Evolutionary conservation across 1,140 invertebrate species (phyloP), one percentile per base, ranked within the genome.

Genomic region (Drosophila quadrilineata): DNA sequence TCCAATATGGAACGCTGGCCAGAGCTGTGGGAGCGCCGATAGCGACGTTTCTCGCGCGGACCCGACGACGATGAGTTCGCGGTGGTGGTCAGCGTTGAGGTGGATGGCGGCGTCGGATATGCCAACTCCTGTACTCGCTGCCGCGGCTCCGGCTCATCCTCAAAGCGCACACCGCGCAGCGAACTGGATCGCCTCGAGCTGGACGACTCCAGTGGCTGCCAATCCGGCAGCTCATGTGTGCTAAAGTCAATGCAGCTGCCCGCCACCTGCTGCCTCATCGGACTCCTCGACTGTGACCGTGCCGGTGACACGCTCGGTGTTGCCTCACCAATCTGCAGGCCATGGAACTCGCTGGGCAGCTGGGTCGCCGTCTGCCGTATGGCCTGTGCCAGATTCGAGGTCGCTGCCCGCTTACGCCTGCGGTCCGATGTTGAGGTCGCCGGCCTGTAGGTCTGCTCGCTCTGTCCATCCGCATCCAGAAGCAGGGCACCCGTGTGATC

Each of bases 401-500:
- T 84, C 19, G 86, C 84, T 5, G 76, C 69, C 0, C 58, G 71
- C 22, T 82, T 82, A n/a, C 71, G 67, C 1, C 71, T 29, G 2
- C 52, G 24, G n/a, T 3, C 8, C 19, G 8, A 3, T 29, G 45
- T 8, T 58, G 9, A 29, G 46, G 2, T 40, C 12, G 1, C 38
- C 0, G 67, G 53, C 3, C 67, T 45, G 49, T 73, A 88, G 4
- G 56, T 72, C 16, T 71, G 66, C 38, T 88, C 87, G 5, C 12
- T 36, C 2, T 22, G 24, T 0, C 60, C 64, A 21, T 75, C 46
- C 6, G 91, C 89, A 57, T 91, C 90, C 0, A 91, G 79, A 3
- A 92, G 62, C 2, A 92, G 75, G 36, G 88, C 69, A 3, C 91
- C 91, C 24, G 89, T 88, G 43, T 90, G 87, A 60, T 91, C 89